Evolutionary conservation across 2,797 vertebrate species (phyloP).

Genomic region (Vireo griseus): DNA sequence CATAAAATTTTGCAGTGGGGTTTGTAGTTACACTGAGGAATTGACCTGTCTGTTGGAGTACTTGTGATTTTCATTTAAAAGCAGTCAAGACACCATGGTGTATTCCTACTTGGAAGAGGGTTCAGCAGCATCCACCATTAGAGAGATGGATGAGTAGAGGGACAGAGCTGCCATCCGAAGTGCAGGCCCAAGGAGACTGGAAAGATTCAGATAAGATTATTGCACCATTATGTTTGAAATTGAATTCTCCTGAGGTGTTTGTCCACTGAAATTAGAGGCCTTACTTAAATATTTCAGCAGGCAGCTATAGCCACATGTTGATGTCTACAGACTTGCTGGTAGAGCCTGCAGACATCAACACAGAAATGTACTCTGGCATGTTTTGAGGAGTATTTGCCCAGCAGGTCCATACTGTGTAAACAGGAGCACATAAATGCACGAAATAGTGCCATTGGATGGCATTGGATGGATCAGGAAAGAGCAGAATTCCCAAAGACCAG

Average conservation of each 20-base stretch:
- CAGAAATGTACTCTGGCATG: not conserved
- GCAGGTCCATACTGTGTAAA: not conserved
- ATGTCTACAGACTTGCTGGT: not conserved
- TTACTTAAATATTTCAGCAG: not conserved
- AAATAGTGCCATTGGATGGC: not conserved
- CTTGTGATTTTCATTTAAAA: not conserved
- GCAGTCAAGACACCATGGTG: not conserved
- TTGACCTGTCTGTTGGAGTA: rapidly evolving
- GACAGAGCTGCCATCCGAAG: not conserved
- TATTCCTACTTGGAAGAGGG: not conserved
- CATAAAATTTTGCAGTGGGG: not conserved
- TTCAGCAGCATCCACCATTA: not conserved
- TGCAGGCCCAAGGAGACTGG: not conserved
- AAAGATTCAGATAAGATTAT: not conserved
- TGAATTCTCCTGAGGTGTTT: not conserved
- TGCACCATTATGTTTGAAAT: not conserved
- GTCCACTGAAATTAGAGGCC: not conserved
- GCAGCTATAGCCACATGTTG: rapidly evolving
- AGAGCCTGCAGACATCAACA: not conserved
- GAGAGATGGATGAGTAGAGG: not conserved
- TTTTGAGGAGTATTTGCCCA: not conserved
- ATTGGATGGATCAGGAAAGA: not conserved
- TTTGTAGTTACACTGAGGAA: not conserved
- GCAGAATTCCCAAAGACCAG: not conserved
- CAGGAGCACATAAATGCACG: not conserved